phyloP scores from a whole-genome alignment of 2,888 invertebrate genomes.

The Terebella lapidaria region DNA sequence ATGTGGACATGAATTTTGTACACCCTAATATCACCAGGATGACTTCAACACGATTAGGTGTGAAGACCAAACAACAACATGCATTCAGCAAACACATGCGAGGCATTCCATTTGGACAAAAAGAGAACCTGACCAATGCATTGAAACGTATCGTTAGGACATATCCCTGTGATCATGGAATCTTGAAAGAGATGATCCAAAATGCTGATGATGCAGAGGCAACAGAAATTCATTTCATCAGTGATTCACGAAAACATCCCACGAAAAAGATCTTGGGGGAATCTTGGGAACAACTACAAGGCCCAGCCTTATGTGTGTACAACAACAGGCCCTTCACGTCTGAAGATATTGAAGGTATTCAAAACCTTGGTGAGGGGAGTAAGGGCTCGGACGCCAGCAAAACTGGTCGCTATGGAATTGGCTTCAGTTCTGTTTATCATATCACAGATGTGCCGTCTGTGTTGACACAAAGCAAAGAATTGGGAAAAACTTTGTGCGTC shows the following conservation, averaged over 20 bases:
- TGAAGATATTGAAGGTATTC: conserved; percentile 41
- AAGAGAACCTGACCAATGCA: conserved; percentile 34
- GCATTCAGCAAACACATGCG: conserved; percentile 17
- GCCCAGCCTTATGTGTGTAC: conserved; percentile 45
- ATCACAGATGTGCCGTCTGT: conserved; percentile 46
- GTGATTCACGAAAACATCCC: conserved; percentile 29
- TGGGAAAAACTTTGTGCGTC: conserved; percentile 33
- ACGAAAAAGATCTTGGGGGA: conserved; percentile 26
- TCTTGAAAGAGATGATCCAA: conserved; percentile 45
- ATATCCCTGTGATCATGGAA: conserved; percentile 34
- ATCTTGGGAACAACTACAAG: conserved; percentile 35
- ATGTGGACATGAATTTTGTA: conserved; percentile 17
- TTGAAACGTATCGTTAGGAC: conserved; percentile 33
- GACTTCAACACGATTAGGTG: conserved; percentile 27
- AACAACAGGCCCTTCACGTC: conserved; percentile 40
- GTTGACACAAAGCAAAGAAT: conserved; percentile 28
- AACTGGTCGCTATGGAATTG: conserved; percentile 48
- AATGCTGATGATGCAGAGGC: conserved; percentile 30
- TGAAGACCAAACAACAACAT: conserved; percentile 22
- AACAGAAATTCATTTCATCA: conserved; percentile 38
- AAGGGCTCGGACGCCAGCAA: conserved; percentile 38
- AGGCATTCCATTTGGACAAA: conserved; percentile 38
- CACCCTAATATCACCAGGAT: conserved; percentile 26
- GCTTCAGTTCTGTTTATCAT: conserved; percentile 48
- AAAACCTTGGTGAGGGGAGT: conserved; percentile 41